phyloP scores from a whole-genome alignment of 1,140 invertebrate species.

The Sarcophaga peregrina region DNA sequence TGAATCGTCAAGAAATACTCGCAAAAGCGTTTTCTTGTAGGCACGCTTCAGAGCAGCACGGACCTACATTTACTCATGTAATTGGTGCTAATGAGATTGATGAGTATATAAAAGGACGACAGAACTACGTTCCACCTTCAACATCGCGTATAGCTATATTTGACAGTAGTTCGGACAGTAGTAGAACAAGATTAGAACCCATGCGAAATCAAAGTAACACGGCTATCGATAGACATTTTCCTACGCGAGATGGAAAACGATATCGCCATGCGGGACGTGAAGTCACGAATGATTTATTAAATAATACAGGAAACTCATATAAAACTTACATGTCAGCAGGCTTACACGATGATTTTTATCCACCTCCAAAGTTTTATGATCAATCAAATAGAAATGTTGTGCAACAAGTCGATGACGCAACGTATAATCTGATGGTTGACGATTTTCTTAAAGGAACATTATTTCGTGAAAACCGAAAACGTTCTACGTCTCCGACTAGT shows the following conservation, averaged over 20 bases:
- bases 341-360: neutral
- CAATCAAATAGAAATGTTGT: neutral
- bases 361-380: neutral
- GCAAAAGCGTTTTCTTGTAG: conserved; percentile 52
- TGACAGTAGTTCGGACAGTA: neutral
- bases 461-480: conserved; percentile 1
- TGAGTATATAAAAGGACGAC: conserved; percentile 48
- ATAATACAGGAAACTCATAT: neutral
- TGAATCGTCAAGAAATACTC: conserved; percentile 50
- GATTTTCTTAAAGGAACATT: conserved; percentile 54
- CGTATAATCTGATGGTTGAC: conserved; percentile 58
- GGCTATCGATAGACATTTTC: neutral
- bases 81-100: conserved; percentile 56
- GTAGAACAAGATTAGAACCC: neutral
- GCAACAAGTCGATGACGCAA: conserved; percentile 56
- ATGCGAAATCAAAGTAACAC: neutral
- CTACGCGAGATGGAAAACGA: neutral
- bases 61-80: conserved; percentile 59
- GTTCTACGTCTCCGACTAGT: conserved; percentile 25
- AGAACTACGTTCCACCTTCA: conserved; percentile 25
- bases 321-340: neutral
- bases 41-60: conserved; percentile 56
- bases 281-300: neutral
- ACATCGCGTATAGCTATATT: neutral
- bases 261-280: neutral